A percentile compares a stretch with the other conserved stretches of the same genome.
Conservation (phyloP, 2,888 invertebrate genomes). For the Rambutsinella grinnellia region DNA sequence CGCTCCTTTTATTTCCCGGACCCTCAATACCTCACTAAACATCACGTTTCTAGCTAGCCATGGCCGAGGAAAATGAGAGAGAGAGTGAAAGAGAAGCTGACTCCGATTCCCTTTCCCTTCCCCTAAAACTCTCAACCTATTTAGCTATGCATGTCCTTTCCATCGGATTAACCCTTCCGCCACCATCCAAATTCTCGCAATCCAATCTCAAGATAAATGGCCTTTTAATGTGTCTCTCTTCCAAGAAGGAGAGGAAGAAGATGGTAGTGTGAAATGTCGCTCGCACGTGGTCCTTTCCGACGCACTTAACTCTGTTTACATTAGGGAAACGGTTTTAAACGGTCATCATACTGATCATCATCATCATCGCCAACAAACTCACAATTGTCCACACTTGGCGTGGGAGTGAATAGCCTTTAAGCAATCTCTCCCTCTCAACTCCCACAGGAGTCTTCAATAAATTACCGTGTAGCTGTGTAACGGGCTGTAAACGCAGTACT, state of each 20-base stretch:
- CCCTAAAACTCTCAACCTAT: not conserved
- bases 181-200: slow-evolving; percentile 29
- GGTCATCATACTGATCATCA: too few species aligned
- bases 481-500: slow-evolving; percentile 2
- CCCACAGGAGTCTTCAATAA: slow-evolving; percentile 56
- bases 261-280: too few species aligned
- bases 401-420: slow-evolving; percentile 14
- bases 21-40: slow-evolving; percentile 29
- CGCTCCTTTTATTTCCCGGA: slow-evolving; percentile 55
- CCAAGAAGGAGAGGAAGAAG: slow-evolving; percentile 1
- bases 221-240: slow-evolving; percentile 23
- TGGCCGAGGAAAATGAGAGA: not conserved
- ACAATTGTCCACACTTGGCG: not conserved
- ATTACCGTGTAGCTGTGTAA: slow-evolving; percentile 54
- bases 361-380: not conserved
- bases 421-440: slow-evolving; percentile 25
- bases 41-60: slow-evolving; percentile 39
- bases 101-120: not conserved
- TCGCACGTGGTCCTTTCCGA: not conserved
- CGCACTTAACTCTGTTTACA: not conserved
- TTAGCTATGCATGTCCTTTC: not conserved
- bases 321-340: too few species aligned
- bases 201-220: slow-evolving; percentile 28
- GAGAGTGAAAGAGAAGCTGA: not conserved
- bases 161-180: slow-evolving; percentile 34